Base-by-base conservation (phyloP, 2,797 vertebrate genomes). In the Amazona finschi region DNA sequence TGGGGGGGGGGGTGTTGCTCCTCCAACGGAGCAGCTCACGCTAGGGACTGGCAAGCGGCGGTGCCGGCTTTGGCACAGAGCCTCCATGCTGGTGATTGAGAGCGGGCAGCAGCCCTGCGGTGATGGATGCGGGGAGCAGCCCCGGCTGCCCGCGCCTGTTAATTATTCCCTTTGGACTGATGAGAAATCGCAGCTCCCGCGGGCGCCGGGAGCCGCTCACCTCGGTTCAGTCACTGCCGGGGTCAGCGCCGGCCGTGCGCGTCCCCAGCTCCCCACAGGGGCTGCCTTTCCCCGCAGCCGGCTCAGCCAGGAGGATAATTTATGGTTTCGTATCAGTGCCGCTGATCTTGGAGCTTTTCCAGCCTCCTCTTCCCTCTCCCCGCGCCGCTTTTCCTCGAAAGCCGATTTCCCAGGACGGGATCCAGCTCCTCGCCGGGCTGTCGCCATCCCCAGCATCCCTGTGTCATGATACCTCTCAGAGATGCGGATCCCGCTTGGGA, bases 311-410 rank as follows among this genome's bases (percentile, higher is more conserved):
- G 46, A 27, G 82, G 95, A 95, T 95, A 95, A 95, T 96, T 95
- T 33, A 87, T 67, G 87, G 95, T 95, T 96, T 70, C 24, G 57
- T 94, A 94, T 94, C 94, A 41, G 75, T 73, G 22, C 79, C 12
- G 85, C 87, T 85, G 94, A 93, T 95, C 95, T 94, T 95, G 95
- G 95, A 95, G 90, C 72, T 18, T 94, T 95, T 94, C 94, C 95
- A 96, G 85, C 82, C 74, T 95, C 87, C 87, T 72, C 87, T 90
- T 96, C 84, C 87, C 94, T 92, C 75, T 93, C 92, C 90, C 78
- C 14, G 8, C 67, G 16, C 46, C 0, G 57, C 27, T 74, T 58
- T 93, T 95, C 95, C 91, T 96, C 91, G 95, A 95, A 96, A 96
- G 95, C 91, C 4, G 24, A 6, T 47, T 83, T 28, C 72, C 75